Base-by-base conservation (phyloP, 2,888 invertebrate genomes). In the Resseliella maxima region DNA sequence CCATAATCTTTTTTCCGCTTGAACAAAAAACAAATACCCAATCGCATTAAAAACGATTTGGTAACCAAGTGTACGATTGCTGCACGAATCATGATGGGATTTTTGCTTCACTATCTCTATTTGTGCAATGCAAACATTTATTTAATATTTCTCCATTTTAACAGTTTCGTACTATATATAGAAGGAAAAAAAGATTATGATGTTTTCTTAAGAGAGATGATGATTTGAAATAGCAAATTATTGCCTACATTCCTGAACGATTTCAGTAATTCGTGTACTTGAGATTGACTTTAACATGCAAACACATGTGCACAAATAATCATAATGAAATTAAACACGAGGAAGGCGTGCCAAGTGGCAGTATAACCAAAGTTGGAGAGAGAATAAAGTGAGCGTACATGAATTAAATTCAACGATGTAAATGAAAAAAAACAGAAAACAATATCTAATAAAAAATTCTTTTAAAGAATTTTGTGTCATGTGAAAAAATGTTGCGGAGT, bases 401-500 rank as follows among this genome's bases (percentile, higher is more conserved):
- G 24, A n/a, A 10, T 59, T 24, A 24, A 24, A 6, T 24, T n/a
- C 59, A 59, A 59, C 59, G 24, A 59, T 24, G 24, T 8, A 6
- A 24, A 59, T 12, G 10, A 21, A 50, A 5, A 59, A 59, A n/a
- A 59, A 12, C 59, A 59, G 2, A 27, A 3, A 59, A 59, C 2
- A 50, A 50, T 3, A 59, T 8, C n/a, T 24, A 24, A 24, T 24
- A 59, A 59, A 24, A 59, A 59, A 59, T 59, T 6, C 59, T 72
- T 59, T 72, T 72, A 15, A 31, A 72, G 72, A 35, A 72, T 72
- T 72, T 72, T 72, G 72, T 72, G 72, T 72, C 72, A 72, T 72
- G 72, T 72, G 72, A 72, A 72, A 31, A 72, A 72, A 24, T 59
- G 72, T 72, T 72, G 31, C 31, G 72, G 15, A n/a, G 8, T 15